phyloP scores from a whole-genome alignment of 2,797 vertebrate genomes.

The Esox masquinongy region DNA sequence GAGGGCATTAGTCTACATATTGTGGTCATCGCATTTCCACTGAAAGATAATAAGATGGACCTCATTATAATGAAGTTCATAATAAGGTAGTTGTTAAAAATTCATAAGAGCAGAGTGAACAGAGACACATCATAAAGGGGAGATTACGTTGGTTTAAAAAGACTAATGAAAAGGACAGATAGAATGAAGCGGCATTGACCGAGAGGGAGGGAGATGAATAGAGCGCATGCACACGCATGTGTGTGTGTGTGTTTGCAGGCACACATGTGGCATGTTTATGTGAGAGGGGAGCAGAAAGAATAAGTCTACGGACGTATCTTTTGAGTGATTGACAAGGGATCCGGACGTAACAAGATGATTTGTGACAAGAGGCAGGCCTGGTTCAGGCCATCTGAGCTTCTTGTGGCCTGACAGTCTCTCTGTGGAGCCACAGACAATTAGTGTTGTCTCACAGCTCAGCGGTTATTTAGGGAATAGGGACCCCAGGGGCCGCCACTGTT shows the following conservation, averaged over 20 bases:
- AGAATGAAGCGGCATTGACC: slow-evolving; percentile 24
- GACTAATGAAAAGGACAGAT: slow-evolving; percentile 1
- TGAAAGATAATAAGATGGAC: slow-evolving; percentile 40
- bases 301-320: neutral
- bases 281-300: neutral
- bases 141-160: neutral
- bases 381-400: neutral
- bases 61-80: slow-evolving; percentile 49
- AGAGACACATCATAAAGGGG: neutral
- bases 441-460: slow-evolving; percentile 69
- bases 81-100: slow-evolving; percentile 40
- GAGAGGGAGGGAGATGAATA: neutral
- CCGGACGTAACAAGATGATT: neutral
- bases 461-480: slow-evolving; percentile 73
- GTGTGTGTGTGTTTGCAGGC: neutral
- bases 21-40: slow-evolving; percentile 36
- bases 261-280: neutral
- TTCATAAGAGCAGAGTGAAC: slow-evolving; percentile 51
- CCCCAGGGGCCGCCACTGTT: slow-evolving; percentile 69
- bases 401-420: slow-evolving; percentile 13
- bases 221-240: too few relatives aligned
- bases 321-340: neutral
- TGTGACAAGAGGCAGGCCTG: neutral
- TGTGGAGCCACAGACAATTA: slow-evolving; percentile 67
- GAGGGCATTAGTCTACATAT: slow-evolving; percentile 49